phyloP scores from a whole-genome alignment of 2,797 vertebrate species.

The Hypotaenidia philippensis region DNA sequence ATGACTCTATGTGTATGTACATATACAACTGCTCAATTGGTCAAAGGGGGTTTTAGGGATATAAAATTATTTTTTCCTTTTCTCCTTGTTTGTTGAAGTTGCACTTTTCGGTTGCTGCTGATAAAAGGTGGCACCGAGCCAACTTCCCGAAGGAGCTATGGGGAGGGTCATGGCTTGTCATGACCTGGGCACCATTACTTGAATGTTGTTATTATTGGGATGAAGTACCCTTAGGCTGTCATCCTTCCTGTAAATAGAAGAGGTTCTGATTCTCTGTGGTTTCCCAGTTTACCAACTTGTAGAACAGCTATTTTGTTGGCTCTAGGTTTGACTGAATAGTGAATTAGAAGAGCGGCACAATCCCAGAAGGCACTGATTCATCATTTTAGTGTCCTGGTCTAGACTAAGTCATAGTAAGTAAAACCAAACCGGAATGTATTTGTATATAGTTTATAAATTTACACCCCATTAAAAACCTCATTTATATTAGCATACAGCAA shows the following conservation, averaged over 20 bases:
- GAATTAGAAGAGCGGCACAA: slow-evolving; percentile 6
- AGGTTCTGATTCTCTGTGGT: slow-evolving; percentile 54
- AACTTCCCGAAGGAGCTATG: slow-evolving; percentile 85
- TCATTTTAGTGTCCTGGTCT: slow-evolving; percentile 14
- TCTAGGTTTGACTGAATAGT: slow-evolving; percentile 41
- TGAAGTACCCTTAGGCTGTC: slow-evolving; percentile 84
- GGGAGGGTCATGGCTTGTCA: slow-evolving; percentile 80
- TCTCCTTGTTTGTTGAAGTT: slow-evolving; percentile 59
- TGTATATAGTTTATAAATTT: neutral
- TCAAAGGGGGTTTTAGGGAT: slow-evolving; percentile 40
- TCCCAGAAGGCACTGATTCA: slow-evolving; percentile 14
- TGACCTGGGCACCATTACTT: slow-evolving; percentile 89
- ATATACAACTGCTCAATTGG: neutral
- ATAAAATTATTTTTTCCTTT: slow-evolving; percentile 55
- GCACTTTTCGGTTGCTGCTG: slow-evolving; percentile 70
- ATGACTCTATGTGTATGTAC: neutral
- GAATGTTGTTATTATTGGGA: slow-evolving; percentile 96
- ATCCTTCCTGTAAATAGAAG: slow-evolving; percentile 80
- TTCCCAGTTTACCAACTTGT: slow-evolving; percentile 73
- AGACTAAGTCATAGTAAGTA: neutral
- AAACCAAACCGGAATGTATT: slow-evolving; percentile 18
- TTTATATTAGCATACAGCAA: neutral
- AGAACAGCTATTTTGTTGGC: slow-evolving; percentile 51
- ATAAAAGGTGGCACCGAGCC: slow-evolving; percentile 85
- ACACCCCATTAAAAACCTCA: neutral